Evolutionary conservation across 2,113 vertebrate species (phyloP).

Genomic region (Eulemur macaco): DNA sequence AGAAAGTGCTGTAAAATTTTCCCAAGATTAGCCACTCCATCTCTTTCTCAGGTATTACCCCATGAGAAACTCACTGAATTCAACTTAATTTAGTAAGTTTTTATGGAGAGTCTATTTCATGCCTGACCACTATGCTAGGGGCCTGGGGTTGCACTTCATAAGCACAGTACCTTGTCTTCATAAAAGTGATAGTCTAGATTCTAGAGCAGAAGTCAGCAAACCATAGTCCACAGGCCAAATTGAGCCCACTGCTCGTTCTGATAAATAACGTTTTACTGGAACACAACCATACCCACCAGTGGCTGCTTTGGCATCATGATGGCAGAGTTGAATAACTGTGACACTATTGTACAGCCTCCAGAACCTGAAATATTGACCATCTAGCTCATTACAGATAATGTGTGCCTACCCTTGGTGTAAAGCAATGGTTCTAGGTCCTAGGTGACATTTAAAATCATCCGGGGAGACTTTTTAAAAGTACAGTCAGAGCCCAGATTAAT

Average conservation of each 20-base stretch:
- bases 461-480: neutral
- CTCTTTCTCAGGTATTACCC: neutral
- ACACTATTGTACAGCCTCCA: neutral
- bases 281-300: neutral
- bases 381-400: neutral
- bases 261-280: slow-evolving; percentile 25
- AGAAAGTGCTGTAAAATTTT: neutral
- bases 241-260: neutral
- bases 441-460: neutral
- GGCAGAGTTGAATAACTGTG: neutral
- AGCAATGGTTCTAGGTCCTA: neutral
- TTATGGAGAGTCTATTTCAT: neutral
- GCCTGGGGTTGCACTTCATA: neutral
- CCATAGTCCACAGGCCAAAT: neutral
- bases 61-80: neutral
- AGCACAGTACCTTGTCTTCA: neutral
- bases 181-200: neutral
- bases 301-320: neutral
- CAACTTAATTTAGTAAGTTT: neutral
- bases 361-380: slow-evolving; percentile 2
- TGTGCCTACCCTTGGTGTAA: neutral
- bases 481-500: neutral
- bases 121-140: neutral
- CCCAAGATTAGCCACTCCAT: neutral
- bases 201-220: neutral